These are phyloP conservation scores for Paraplagusia blochii DNA, from an alignment of 2,113 vertebrate species.

Conservation along the genomic window DNA sequence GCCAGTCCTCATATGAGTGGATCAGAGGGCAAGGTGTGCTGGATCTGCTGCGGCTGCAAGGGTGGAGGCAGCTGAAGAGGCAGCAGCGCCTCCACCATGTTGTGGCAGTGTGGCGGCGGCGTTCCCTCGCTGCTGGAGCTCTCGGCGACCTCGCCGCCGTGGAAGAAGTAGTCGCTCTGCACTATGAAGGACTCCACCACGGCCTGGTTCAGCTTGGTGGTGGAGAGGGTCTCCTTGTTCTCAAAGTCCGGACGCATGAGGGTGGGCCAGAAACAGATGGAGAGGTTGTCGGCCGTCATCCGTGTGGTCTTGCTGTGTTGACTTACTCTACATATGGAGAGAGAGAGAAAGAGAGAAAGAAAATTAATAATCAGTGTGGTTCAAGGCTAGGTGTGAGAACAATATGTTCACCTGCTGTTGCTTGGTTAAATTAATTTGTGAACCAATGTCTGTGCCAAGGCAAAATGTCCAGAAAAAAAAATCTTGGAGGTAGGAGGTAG, in stretches of 20 bases:
- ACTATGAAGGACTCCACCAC: slow-evolving; percentile 97
- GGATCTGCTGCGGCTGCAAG: slow-evolving; percentile 93
- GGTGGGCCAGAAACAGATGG: slow-evolving; percentile 99
- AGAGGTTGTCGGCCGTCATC: slow-evolving; percentile 97
- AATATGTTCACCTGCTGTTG: too few relatives aligned
- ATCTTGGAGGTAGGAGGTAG: too few relatives aligned
- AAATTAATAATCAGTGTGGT: not conserved
- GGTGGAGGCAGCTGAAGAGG: slow-evolving; percentile 94
- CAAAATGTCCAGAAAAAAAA: too few relatives aligned
- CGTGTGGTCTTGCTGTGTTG: slow-evolving; percentile 91
- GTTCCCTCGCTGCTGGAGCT: slow-evolving; percentile 75
- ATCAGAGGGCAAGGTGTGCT: slow-evolving; percentile 87
- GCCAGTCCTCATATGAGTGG: slow-evolving; percentile 75
- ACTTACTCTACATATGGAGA: slow-evolving; percentile 82
- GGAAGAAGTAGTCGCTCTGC: slow-evolving; percentile 97
- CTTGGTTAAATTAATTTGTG: too few relatives aligned
- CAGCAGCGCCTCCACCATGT: slow-evolving; percentile 90
- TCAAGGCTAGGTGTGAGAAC: too few relatives aligned
- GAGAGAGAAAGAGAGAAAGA: not conserved
- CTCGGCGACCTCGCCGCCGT: slow-evolving; percentile 89
- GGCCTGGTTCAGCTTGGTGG: slow-evolving; percentile 95
- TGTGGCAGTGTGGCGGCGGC: slow-evolving; percentile 81
- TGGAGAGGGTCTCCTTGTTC: slow-evolving; percentile 94
- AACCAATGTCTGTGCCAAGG: too few relatives aligned
- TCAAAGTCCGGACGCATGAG: slow-evolving; percentile 98